Conservation (phyloP, 2,888 invertebrate genomes). For the Euproctis similis region DNA sequence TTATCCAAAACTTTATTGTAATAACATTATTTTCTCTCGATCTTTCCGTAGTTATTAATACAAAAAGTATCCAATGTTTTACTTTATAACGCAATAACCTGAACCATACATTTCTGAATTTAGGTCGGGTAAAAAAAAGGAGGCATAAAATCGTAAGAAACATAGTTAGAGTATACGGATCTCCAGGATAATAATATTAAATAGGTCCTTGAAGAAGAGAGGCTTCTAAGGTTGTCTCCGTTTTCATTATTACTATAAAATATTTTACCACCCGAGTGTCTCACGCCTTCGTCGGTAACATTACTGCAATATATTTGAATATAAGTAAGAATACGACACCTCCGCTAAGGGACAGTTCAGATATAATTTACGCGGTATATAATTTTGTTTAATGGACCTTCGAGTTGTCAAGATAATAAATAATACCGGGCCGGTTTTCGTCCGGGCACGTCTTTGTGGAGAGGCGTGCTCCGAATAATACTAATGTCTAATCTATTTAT, state of each 20-base stretch:
- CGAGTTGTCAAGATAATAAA: constrained; percentile 36
- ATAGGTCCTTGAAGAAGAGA: too few species aligned
- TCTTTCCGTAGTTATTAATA: too few species aligned
- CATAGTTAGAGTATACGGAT: too few species aligned
- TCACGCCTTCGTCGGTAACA: constrained; percentile 3
- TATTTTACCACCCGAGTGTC: constrained; percentile 5
- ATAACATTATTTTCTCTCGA: too few species aligned
- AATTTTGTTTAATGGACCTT: constrained; percentile 28
- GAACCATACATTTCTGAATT: too few species aligned
- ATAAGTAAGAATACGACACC: constrained; percentile 3
- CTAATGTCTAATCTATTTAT: constrained; percentile 3
- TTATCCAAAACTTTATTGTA: too few species aligned
- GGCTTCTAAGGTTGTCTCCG: neutral
- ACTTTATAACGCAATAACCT: too few species aligned
- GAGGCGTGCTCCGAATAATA: constrained; percentile 4
- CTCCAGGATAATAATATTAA: too few species aligned
- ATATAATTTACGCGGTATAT: too few species aligned
- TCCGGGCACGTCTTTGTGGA: constrained; percentile 5
- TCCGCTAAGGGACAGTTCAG: constrained; percentile 21
- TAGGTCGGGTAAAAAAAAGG: too few species aligned
- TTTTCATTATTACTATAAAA: constrained; percentile 5
- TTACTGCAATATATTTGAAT: constrained; percentile 1
- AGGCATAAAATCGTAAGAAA: too few species aligned
- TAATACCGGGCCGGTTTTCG: constrained; percentile 13
- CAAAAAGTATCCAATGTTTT: too few species aligned